Conservation (phyloP, 1,140 invertebrate genomes). For the Lamellibrachia luymesi region DNA sequence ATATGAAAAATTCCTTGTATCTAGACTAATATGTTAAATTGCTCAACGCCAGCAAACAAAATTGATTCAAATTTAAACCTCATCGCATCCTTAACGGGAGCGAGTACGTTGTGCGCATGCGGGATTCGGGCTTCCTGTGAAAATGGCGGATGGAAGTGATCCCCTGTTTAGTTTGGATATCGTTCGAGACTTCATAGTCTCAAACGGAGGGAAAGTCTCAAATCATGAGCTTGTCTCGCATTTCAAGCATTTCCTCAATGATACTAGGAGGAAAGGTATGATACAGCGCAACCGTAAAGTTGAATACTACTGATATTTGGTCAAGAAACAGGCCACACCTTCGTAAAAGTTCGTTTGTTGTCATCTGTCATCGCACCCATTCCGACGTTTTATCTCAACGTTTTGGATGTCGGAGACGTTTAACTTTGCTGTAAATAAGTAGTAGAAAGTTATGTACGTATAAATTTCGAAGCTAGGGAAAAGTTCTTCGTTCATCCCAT, state of each 20-base stretch:
- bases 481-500: no score
- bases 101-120: not conserved
- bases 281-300: not conserved
- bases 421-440: not conserved
- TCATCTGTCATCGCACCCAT: not conserved
- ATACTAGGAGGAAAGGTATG: slow-evolving; percentile 46
- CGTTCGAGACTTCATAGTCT: slow-evolving; percentile 79
- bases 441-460: no score
- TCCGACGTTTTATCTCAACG: not conserved
- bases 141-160: slow-evolving; percentile 61
- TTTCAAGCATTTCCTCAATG: slow-evolving; percentile 81
- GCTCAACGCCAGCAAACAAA: not conserved
- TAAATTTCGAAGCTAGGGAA: no score
- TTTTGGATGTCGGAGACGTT: not conserved
- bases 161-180: slow-evolving; percentile 71
- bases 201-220: slow-evolving; percentile 78
- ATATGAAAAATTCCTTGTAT: no score
- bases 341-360: not conserved
- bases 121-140: slow-evolving; percentile 31
- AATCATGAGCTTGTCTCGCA: slow-evolving; percentile 85
- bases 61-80: not conserved
- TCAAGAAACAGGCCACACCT: not conserved
- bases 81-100: not conserved
- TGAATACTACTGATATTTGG: not conserved
- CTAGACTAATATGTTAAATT: not conserved